Base-by-base conservation (phyloP, 2,888 invertebrate species). In the Achlya flavicornis region DNA sequence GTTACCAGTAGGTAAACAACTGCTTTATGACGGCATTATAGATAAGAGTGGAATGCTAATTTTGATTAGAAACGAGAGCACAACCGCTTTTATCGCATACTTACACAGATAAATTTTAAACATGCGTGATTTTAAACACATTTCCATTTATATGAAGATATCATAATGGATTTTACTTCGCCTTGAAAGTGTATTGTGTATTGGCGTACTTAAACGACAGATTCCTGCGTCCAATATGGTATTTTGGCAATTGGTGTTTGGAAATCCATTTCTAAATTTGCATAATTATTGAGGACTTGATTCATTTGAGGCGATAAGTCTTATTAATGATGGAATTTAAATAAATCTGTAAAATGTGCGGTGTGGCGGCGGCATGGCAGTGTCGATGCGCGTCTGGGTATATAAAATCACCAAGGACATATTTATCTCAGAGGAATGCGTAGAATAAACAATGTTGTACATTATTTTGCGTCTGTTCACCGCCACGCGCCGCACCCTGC, bases 401-500 rank as follows among this genome's bases (percentile, higher is more conserved):
- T 84, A 88, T 86, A 89, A 88, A 90, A 89, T 85, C 78, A 79
- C 88, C 92, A 92, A 92, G 93, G 93, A 92, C 92, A 91, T 87
- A 88, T 91, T 90, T 92, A 92, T 92, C 91, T 89, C 88, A 83
- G 82, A 77, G 91, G 91, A 87, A 92, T 92, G 91, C 84, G 89
- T 84, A 87, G 81, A 86, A 90, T 91, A 92, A 93, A 93, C 91
- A 93, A 80, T 88, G 85, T 86, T 87, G 81, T 83, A 85, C 84
- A 81, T 83, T 87, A 84, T 87, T 87, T 87, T 80, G 79, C 80
- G 84, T 80, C 77, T 77, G 73, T 72, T 78, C 71, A 74, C 78
- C 77, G 79, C 82, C 78, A 80, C 79, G 76, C 80, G 82, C 84
- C 87, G 83, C 86, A 80, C 89, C 87, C 82, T 79, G 67, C 75